Evolutionary conservation across 2,888 invertebrate species (phyloP).

Genomic region (Drosophila aldrichi): DNA sequence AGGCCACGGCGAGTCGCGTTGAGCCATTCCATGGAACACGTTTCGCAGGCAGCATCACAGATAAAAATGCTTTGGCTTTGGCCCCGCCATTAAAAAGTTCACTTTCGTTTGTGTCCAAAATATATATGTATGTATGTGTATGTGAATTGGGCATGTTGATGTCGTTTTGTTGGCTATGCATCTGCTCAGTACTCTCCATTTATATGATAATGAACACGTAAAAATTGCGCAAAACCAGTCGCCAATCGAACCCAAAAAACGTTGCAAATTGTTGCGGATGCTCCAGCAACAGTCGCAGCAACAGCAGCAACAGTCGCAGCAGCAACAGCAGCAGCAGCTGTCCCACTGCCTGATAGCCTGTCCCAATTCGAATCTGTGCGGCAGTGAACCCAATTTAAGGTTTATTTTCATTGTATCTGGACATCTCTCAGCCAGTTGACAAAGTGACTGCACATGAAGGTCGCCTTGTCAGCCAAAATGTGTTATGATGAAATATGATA

Average conservation of each 20-base stretch:
- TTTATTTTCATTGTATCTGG: slow-evolving; percentile 32
- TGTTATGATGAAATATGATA: slow-evolving; percentile 57
- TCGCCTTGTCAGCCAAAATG: slow-evolving; percentile 37
- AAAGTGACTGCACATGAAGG: slow-evolving; percentile 60
- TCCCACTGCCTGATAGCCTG: slow-evolving; percentile 34
- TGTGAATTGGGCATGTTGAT: slow-evolving; percentile 11
- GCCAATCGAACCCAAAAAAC: slow-evolving; percentile 65
- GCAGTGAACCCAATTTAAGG: slow-evolving; percentile 46
- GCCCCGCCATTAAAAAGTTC: slow-evolving; percentile 75
- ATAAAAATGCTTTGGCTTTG: slow-evolving; percentile 64
- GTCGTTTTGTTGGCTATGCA: slow-evolving; percentile 41
- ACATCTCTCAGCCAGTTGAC: slow-evolving; percentile 31
- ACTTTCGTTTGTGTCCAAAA: slow-evolving; percentile 78
- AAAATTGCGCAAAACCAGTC: slow-evolving; percentile 73
- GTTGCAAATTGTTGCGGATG: slow-evolving; percentile 76
- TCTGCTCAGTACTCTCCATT: slow-evolving; percentile 57
- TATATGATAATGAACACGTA: slow-evolving; percentile 78
- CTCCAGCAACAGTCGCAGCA: slow-evolving; percentile 15
- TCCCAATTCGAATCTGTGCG: slow-evolving; percentile 36
- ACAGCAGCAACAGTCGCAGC: slow-evolving; percentile 5
- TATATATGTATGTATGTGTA: background rate
- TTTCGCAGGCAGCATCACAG: slow-evolving; percentile 62
- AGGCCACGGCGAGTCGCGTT: slow-evolving; percentile 10
- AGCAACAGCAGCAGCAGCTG: slow-evolving; percentile 25
- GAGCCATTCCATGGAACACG: slow-evolving; percentile 69